A percentile compares a stretch with the other conserved stretches of the same genome.
These are phyloP conservation scores for Lithophane semibrunnea DNA, from an alignment of 2,888 invertebrate genomes.

Conservation along the genomic window DNA sequence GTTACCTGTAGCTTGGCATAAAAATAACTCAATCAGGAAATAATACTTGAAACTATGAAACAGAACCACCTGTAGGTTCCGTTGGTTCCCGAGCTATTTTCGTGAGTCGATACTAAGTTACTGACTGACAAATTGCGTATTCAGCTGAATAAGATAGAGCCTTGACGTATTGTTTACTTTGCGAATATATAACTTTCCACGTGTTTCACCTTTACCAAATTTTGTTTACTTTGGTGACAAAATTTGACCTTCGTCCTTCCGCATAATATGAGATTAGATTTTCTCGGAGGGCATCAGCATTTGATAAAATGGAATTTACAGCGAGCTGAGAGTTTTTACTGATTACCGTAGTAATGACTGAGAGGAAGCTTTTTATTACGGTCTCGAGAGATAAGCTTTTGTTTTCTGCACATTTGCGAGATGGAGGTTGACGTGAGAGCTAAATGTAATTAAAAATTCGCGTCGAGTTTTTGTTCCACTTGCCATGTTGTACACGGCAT, in stretches of 20 bases:
- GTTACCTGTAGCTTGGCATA: conserved; percentile 50
- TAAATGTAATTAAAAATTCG: conserved; percentile 78
- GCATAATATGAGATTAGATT: conserved; percentile 63
- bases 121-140: conserved; percentile 63
- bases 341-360: conserved; percentile 78
- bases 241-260: conserved; percentile 43
- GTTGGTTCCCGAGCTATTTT: conserved; percentile 63
- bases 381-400: conserved; percentile 79
- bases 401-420: conserved; percentile 76
- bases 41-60: conserved; percentile 64
- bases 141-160: conserved; percentile 41
- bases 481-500: conserved; percentile 57
- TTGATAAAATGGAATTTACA: conserved; percentile 68
- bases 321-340: conserved; percentile 73
- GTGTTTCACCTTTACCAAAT: conserved; percentile 31
- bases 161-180: conserved; percentile 51
- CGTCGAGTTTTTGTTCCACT: conserved; percentile 68
- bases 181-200: conserved; percentile 40
- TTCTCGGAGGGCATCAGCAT: conserved; percentile 57
- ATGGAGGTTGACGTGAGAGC: conserved; percentile 74
- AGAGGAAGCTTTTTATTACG: conserved; percentile 75
- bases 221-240: conserved; percentile 45
- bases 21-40: conserved; percentile 60
- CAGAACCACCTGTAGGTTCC: conserved; percentile 74
- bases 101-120: conserved; percentile 62